Percentiles rank a stretch among this genome's conserved stretches.
Conservation (phyloP, 2,888 invertebrate species). For the Callinectes sapidus region DNA sequence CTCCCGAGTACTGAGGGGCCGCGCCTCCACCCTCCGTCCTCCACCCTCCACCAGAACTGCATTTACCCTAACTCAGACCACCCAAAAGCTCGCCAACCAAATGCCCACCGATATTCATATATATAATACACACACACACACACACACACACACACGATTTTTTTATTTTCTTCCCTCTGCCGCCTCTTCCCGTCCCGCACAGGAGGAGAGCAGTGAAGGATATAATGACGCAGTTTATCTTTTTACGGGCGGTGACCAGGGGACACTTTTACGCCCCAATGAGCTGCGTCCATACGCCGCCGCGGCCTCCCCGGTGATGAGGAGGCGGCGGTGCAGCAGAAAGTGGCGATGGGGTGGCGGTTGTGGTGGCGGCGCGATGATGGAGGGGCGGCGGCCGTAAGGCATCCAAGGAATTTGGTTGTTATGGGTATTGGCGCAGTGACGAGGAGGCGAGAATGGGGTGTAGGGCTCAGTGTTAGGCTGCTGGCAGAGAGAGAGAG, state of each 20-base stretch:
- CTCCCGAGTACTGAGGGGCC: neutral
- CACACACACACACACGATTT: slow-evolving; percentile 5
- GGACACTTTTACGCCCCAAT: slow-evolving; percentile 18
- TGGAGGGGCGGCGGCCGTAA: neutral
- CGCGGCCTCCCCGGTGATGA: neutral
- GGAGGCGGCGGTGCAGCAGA: neutral
- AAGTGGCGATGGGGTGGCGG: neutral
- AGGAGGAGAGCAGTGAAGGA: slow-evolving; percentile 10
- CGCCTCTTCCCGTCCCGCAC: neutral
- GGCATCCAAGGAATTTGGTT: neutral
- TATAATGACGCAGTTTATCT: slow-evolving; percentile 41
- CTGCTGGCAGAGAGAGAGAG: neutral
- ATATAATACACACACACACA: neutral
- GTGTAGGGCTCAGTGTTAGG: neutral
- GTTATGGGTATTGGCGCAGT: slow-evolving; percentile 4
- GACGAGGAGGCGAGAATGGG: neutral
- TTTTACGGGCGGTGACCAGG: slow-evolving; percentile 21
- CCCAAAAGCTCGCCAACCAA: neutral
- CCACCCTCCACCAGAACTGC: neutral
- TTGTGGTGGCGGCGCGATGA: neutral
- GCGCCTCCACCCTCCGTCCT: neutral
- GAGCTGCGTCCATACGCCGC: slow-evolving; percentile 16
- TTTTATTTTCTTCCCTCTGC: neutral
- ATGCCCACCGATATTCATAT: neutral
- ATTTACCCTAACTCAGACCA: neutral